phyloP scores from a whole-genome alignment of 2,113 vertebrate genomes.

The Malurus melanocephalus region DNA sequence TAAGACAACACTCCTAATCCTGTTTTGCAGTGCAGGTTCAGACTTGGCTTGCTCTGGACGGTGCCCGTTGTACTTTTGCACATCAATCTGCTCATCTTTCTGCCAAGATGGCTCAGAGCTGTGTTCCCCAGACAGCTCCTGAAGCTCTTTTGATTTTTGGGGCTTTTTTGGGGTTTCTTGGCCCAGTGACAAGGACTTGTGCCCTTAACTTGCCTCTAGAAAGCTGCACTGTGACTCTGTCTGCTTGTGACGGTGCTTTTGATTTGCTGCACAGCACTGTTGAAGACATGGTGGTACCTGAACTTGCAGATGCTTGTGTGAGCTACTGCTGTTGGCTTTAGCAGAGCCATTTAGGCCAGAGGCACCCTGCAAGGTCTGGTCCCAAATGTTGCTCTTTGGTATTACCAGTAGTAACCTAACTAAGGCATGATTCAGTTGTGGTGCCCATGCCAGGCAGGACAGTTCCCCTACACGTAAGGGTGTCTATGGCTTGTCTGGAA shows the following conservation, averaged over 20 bases:
- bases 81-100: not conserved
- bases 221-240: not conserved
- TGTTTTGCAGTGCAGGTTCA: not conserved
- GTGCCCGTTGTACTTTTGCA: not conserved
- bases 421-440: not conserved
- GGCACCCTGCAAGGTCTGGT: not conserved
- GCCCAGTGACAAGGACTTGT: not conserved
- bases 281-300: not conserved
- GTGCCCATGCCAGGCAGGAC: not conserved
- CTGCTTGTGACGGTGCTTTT: not conserved
- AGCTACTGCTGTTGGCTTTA: not conserved
- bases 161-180: not conserved
- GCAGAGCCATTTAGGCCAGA: not conserved
- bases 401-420: not conserved
- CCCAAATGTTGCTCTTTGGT: not conserved
- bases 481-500: not conserved
- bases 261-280: not conserved
- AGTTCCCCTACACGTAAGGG: rapidly evolving
- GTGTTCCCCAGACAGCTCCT: not conserved
- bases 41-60: not conserved
- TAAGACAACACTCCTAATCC: not conserved
- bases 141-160: not conserved
- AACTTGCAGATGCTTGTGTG: not conserved
- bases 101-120: not conserved
- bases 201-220: not conserved